Conservation (phyloP, 1,140 invertebrate genomes). For the Calliopsis andreniformis region DNA sequence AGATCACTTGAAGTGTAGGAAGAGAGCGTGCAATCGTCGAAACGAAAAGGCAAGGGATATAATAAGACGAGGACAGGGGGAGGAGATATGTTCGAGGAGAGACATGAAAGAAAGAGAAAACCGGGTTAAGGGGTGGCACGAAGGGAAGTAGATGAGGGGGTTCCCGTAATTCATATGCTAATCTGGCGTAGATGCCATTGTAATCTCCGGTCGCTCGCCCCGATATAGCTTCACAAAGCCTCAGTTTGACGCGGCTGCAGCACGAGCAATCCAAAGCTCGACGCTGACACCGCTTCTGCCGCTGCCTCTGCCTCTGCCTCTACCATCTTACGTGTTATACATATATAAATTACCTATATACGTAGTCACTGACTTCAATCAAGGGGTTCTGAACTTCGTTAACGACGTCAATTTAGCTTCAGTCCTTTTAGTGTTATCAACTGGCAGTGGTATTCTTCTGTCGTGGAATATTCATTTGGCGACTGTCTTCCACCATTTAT, state of each 20-base stretch:
- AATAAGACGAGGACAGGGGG: not conserved
- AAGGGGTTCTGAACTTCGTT: conserved; percentile 68
- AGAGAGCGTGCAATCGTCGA: not conserved
- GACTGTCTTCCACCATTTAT: too few relatives aligned
- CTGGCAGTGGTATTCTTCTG: conserved; percentile 2
- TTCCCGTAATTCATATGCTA: conserved; percentile 81
- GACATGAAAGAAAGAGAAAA: conserved; percentile 14
- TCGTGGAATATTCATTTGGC: conserved; percentile 2
- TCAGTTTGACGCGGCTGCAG: conserved; percentile 76
- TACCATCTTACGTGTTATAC: conserved; percentile 51
- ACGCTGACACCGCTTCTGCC: conserved; percentile 28
- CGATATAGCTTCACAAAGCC: conserved; percentile 76
- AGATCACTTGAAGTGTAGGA: conserved; percentile 29
- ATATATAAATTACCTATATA: conserved; percentile 70
- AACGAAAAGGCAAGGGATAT: not conserved
- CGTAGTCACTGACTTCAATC: conserved; percentile 72
- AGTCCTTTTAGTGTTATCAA: conserved; percentile 4
- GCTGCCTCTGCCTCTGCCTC: conserved; percentile 22
- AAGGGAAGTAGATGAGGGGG: conserved; percentile 36
- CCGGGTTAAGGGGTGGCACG: conserved; percentile 47
- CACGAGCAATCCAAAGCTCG: conserved; percentile 73
- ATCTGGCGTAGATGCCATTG: conserved; percentile 81
- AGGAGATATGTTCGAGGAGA: not conserved
- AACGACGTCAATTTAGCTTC: conserved; percentile 47
- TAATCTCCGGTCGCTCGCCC: conserved; percentile 80